Conservation (phyloP, 2,888 invertebrate genomes). For the Atrina japonica region DNA sequence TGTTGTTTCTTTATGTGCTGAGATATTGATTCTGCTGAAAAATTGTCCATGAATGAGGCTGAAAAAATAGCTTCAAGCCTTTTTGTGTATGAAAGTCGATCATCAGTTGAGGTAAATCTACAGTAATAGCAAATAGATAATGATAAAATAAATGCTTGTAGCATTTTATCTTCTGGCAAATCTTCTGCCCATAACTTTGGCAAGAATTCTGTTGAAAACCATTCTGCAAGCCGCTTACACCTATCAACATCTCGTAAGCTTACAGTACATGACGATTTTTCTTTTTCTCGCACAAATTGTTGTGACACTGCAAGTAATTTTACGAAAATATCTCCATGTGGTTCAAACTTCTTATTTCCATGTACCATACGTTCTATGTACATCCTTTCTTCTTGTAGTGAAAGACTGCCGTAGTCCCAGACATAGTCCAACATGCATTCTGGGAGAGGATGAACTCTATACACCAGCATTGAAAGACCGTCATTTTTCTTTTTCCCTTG, state of each 20-base stretch:
- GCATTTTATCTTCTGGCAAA: background rate
- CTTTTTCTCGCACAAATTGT: conserved; percentile 34
- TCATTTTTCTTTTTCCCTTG: conserved; percentile 58
- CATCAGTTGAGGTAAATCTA: conserved; percentile 41
- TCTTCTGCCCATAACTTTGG: no score
- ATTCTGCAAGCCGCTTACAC: conserved; percentile 33
- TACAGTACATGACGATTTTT: conserved; percentile 40
- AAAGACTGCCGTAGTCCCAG: conserved; percentile 66
- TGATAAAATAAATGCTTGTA: conserved; percentile 46
- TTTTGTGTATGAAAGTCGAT: conserved; percentile 38
- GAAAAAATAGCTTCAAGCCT: conserved; percentile 14
- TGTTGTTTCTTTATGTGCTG: conserved; percentile 54
- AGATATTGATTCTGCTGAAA: no score
- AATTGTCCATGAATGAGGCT: background rate
- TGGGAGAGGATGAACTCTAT: conserved; percentile 66
- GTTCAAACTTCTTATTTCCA: background rate
- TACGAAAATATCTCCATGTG: background rate
- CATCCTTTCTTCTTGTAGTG: conserved; percentile 52
- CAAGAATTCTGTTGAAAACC: conserved; percentile 40
- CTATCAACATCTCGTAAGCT: conserved; percentile 50
- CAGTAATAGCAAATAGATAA: conserved; percentile 53
- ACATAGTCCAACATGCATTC: conserved; percentile 65
- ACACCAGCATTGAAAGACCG: conserved; percentile 59
- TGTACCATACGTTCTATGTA: conserved; percentile 56
- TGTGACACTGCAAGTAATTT: conserved; percentile 41